Percentiles rank a stretch among this genome's conserved stretches.
Evolutionary conservation across 2,113 vertebrate genomes (phyloP).

Genomic region (Pagrus major): DNA sequence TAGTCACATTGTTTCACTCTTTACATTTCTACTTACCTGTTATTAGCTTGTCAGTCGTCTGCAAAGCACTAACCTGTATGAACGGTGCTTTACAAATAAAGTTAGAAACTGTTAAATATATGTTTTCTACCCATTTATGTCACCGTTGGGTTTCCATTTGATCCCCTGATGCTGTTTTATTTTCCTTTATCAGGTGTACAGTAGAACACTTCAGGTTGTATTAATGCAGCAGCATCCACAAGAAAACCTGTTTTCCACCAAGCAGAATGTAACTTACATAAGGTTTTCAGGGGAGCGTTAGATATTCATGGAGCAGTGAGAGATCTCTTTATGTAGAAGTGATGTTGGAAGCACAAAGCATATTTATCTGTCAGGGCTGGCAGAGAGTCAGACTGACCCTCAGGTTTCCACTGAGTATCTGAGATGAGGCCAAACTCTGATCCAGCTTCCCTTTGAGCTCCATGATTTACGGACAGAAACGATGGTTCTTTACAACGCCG

Average conservation of each 20-base stretch:
- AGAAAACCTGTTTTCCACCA: constrained; percentile 14
- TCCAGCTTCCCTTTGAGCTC: constrained; percentile 56
- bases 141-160: neutral
- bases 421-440: constrained; percentile 59
- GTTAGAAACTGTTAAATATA: neutral
- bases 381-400: constrained; percentile 59
- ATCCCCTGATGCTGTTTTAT: neutral
- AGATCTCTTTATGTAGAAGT: constrained; percentile 58
- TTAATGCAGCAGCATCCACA: neutral
- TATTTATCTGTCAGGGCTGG: constrained; percentile 69
- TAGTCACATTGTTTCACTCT: neutral
- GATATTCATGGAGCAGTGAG: constrained; percentile 44
- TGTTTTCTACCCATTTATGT: neutral
- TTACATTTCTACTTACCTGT: neutral
- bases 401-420: constrained; percentile 60
- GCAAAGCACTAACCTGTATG: neutral
- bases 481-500: constrained; percentile 38
- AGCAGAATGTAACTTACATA: constrained; percentile 35
- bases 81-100: neutral
- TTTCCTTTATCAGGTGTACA: neutral
- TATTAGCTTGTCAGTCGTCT: neutral
- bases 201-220: neutral
- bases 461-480: constrained; percentile 60
- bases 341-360: constrained; percentile 56
- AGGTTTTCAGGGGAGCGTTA: constrained; percentile 37